These are phyloP conservation scores for Macrotus californicus DNA, from an alignment of 2,113 vertebrate genomes.

Conservation along the genomic window DNA sequence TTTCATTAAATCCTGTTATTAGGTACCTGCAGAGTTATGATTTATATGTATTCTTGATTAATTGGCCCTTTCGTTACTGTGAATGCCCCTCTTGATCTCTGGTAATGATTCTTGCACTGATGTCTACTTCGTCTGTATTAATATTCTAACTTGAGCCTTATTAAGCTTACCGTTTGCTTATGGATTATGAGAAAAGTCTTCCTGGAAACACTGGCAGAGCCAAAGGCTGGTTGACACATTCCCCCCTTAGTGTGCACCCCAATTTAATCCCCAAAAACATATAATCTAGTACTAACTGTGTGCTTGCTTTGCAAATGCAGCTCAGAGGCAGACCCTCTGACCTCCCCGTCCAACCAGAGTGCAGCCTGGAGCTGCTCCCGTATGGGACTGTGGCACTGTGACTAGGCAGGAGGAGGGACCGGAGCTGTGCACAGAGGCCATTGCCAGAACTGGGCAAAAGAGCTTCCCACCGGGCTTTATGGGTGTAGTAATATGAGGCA, in stretches of 20 bases:
- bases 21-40: not conserved
- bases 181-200: not conserved
- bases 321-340: not conserved
- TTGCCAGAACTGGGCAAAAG: constrained; percentile 16
- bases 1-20: not conserved
- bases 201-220: not conserved
- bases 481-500: not conserved
- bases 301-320: not conserved
- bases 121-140: not conserved
- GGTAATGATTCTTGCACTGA: not conserved
- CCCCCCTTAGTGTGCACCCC: not conserved
- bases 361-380: rapidly evolving
- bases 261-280: not conserved
- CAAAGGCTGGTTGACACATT: not conserved
- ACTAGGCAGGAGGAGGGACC: not conserved
- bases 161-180: not conserved
- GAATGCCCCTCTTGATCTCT: not conserved
- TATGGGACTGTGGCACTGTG: not conserved
- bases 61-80: not conserved
- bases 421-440: not conserved
- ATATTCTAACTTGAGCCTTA: not conserved
- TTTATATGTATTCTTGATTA: not conserved
- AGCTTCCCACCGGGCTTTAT: constrained; percentile 34
- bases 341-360: not conserved
- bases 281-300: not conserved